Percentiles rank a stretch among this genome's conserved stretches.
Conservation (phyloP, 2,797 vertebrate species). For the Manis javanica region DNA sequence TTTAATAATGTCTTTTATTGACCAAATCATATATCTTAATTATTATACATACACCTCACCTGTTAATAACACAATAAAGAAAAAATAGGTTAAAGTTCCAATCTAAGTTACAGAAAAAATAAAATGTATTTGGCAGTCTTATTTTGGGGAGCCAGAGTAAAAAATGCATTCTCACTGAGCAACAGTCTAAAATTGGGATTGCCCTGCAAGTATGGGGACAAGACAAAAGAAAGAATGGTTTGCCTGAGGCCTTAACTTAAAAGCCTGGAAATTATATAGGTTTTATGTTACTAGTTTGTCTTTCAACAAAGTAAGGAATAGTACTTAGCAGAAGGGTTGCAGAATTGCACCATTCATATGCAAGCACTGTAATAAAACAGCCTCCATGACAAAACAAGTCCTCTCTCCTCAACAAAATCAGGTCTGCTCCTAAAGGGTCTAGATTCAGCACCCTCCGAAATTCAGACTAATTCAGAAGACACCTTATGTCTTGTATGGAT, state of each 20-base stretch:
- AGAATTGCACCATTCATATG: conserved; percentile 71
- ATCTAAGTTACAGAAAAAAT: neutral
- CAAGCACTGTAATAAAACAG: conserved; percentile 77
- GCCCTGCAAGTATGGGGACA: conserved; percentile 78
- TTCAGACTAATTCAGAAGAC: conserved; percentile 71
- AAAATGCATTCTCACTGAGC: conserved; percentile 60
- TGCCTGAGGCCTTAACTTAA: conserved; percentile 84
- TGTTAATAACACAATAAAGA: neutral
- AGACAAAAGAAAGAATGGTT: conserved; percentile 81
- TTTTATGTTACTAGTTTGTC: conserved; percentile 84
- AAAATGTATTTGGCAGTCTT: conserved; percentile 57
- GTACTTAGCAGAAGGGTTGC: conserved; percentile 68
- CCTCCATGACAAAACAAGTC: conserved; percentile 59
- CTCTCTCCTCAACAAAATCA: conserved; percentile 76
- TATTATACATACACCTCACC: neutral
- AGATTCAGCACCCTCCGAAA: conserved; percentile 67
- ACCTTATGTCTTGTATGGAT: conserved; percentile 66
- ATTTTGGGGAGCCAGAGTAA: conserved; percentile 68
- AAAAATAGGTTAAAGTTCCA: neutral
- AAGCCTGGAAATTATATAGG: conserved; percentile 83
- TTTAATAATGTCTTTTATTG: neutral
- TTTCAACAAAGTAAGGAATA: conserved; percentile 79
- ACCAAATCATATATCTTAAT: neutral
- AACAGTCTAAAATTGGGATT: conserved; percentile 80
- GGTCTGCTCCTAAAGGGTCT: conserved; percentile 67